Conservation (phyloP, 2,797 vertebrate species). For the Peromyscus eremicus region DNA sequence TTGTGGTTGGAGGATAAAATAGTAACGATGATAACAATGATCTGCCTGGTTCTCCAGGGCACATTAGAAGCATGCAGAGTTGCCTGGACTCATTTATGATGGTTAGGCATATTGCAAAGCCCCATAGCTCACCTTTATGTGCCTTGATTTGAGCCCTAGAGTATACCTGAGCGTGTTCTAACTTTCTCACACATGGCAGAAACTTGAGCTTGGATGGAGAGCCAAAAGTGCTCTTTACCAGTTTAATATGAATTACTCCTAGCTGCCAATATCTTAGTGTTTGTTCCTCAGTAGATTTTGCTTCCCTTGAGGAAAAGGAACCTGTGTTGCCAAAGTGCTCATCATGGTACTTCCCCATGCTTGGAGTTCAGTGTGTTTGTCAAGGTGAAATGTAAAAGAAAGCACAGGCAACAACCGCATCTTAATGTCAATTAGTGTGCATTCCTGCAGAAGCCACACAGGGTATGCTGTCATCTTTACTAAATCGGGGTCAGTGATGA, state of each 20-base stretch:
- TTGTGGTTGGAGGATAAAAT: slow-evolving; percentile 70
- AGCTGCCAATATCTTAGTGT: slow-evolving; percentile 25
- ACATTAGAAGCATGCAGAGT: neutral
- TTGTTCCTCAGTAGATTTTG: neutral
- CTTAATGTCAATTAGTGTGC: neutral
- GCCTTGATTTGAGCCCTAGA: slow-evolving; percentile 56
- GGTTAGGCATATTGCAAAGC: neutral
- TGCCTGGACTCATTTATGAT: slow-evolving; percentile 42
- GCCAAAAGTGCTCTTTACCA: neutral
- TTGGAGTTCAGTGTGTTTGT: slow-evolving; percentile 22
- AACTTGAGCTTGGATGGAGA: slow-evolving; percentile 50
- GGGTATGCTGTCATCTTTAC: neutral
- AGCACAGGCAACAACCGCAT: neutral
- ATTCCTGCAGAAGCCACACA: neutral
- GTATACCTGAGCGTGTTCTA: neutral
- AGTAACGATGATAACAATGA: slow-evolving; percentile 58
- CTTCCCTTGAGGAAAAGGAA: slow-evolving; percentile 30
- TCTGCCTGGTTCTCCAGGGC: slow-evolving; percentile 58
- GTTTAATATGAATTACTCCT: slow-evolving; percentile 20
- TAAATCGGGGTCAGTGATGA: neutral
- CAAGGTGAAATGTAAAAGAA: neutral
- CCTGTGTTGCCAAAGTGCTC: neutral
- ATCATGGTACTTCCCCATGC: neutral
- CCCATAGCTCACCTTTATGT: slow-evolving; percentile 38
- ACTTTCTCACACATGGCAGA: slow-evolving; percentile 35